Conservation (phyloP, 2,888 invertebrate species). For the Dascillus cervinus region DNA sequence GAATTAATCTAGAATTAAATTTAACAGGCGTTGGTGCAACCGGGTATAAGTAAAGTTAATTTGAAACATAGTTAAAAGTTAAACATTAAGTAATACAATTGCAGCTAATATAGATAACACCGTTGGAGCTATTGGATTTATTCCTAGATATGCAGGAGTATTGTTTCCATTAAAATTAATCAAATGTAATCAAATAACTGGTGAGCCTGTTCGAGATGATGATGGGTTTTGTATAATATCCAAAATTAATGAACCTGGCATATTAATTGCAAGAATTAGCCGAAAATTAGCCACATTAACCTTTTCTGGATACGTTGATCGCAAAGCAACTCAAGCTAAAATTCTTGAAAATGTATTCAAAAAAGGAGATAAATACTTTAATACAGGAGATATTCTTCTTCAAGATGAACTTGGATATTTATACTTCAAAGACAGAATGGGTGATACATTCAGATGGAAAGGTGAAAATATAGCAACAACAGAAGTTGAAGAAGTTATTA, state of each 20-base stretch:
- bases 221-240: conserved; percentile 72
- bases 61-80: no score
- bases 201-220: conserved; percentile 63
- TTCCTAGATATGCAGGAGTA: conserved; percentile 53
- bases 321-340: conserved; percentile 63
- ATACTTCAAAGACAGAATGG: conserved; percentile 86
- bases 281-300: conserved; percentile 45
- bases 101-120: conserved; percentile 89
- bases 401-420: conserved; percentile 90
- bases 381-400: conserved; percentile 83
- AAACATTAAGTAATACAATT: no score
- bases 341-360: conserved; percentile 63
- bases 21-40: no score
- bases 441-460: conserved; percentile 80
- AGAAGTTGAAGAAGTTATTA: conserved; percentile 88
- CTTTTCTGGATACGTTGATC: conserved; percentile 64
- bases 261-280: conserved; percentile 69
- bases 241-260: conserved; percentile 76
- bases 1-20: no score
- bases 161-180: conserved; percentile 63
- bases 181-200: conserved; percentile 58
- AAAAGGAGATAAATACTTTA: conserved; percentile 83
- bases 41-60: no score
- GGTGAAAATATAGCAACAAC: conserved; percentile 96
- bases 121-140: conserved; percentile 86